Base-by-base conservation (phyloP, 1,140 invertebrate species). In the Anastrepha ludens region DNA sequence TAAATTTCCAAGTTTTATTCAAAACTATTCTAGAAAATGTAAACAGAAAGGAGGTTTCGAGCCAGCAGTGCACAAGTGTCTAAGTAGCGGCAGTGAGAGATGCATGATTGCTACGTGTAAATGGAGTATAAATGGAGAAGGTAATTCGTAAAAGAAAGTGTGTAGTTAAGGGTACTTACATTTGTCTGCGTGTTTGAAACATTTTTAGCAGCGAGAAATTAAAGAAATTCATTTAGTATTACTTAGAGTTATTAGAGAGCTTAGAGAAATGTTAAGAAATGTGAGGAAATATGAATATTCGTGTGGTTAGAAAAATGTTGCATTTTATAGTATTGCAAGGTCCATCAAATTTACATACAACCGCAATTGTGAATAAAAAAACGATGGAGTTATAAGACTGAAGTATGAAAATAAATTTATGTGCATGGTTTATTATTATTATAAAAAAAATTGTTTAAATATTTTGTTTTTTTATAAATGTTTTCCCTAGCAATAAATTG, bases 181-280 rank as follows among this genome's bases (percentile, higher is more conserved):
- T 88, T 88, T 88, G 87, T 88, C 87, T 88, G 87, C 87, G 78
- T 87, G 86, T 87, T 87, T 29, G n/a, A 41, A 87, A 87, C 20
- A 58, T 55, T 81, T 74, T 81, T 55, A 81, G 74, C 74, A 81
- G 74, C 74, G 20, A 55, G 20, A 55, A 81, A 81, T 81, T 81
- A 58, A 55, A 81, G 74, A 81, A 81, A 81, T 20, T 81, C 17
- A 81, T 81, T 81, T 29, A 58, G 11, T 20, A 55, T 81, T 81
- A 55, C 17, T 74, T 81, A 20, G n/a, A 11, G 44, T 50, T 55
- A 58, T 4, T 55, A 29, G n/a, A 81, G 44, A 55, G 41, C 9
- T 8, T n/a, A 1, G 20, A 47, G 55, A 20, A 55, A 20, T 20
- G n/a, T 50, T 47, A 78, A 47, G 47, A 81, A 29, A 11, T 55